A percentile compares a stretch with the other conserved stretches of the same genome.
Evolutionary conservation across 2,888 invertebrate species (phyloP).

Genomic region (Andrena trimmerana): DNA sequence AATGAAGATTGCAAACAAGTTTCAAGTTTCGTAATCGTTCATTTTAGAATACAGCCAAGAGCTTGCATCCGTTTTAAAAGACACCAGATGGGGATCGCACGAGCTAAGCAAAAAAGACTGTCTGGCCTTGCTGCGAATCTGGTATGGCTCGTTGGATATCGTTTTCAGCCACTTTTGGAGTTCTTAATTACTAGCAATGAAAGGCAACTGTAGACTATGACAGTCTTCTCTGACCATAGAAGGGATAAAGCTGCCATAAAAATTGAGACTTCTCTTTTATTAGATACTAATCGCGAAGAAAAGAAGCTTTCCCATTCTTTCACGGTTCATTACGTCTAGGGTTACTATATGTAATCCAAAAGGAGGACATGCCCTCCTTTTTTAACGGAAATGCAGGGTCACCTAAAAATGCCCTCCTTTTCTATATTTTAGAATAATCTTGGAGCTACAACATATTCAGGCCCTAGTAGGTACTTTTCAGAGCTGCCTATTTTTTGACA

Average conservation of each 20-base stretch:
- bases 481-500: no score
- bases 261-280: no score
- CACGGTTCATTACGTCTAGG: no score
- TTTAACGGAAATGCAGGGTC: no score
- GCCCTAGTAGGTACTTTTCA: no score
- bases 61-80: background rate
- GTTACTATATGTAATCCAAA: no score
- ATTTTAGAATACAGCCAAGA: conserved; percentile 2
- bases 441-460: no score
- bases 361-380: no score
- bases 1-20: conserved; percentile 5
- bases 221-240: background rate
- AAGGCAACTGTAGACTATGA: background rate
- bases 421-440: no score
- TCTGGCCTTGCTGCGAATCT: conserved; percentile 5
- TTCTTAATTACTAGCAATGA: background rate
- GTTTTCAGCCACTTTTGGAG: conserved; percentile 1
- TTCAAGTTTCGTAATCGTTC: conserved; percentile 19
- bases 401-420: no score
- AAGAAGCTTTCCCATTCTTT: no score
- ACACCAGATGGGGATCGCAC: background rate
- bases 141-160: background rate
- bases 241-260: background rate
- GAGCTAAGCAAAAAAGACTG: background rate
- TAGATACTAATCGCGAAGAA: no score